Conservation (phyloP, 2,888 invertebrate genomes). For the Zele albiditarsus region DNA sequence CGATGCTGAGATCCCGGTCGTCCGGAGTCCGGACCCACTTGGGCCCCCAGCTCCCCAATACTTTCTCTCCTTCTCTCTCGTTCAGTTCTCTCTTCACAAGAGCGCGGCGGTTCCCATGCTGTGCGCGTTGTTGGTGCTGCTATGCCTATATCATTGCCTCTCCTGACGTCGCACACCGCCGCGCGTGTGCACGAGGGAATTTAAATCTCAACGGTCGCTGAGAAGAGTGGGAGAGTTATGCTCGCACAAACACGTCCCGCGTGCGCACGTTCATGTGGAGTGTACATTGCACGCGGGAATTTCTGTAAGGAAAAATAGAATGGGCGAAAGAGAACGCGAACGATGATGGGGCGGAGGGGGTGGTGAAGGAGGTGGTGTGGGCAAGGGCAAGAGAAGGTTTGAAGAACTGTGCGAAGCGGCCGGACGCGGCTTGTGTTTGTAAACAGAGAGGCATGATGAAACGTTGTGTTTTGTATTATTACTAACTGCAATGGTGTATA, state of each 20-base stretch:
- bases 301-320: constrained; percentile 32
- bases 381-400: constrained; percentile 22
- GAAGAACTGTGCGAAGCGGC: constrained; percentile 26
- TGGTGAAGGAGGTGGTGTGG: constrained; percentile 25
- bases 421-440: constrained; percentile 60
- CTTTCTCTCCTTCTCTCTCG: background rate
- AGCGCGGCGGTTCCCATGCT: constrained; percentile 8
- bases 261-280: constrained; percentile 16
- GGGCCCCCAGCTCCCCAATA: background rate
- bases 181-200: constrained; percentile 62
- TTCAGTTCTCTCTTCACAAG: background rate
- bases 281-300: constrained; percentile 17
- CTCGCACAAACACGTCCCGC: constrained; percentile 11
- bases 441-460: constrained; percentile 61
- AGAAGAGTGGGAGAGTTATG: constrained; percentile 39
- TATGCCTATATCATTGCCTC: constrained; percentile 48
- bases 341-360: background rate
- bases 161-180: constrained; percentile 58
- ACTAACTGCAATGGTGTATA: background rate
- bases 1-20: background rate
- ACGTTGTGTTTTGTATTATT: constrained; percentile 18
- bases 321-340: constrained; percentile 38
- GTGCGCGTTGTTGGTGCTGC: constrained; percentile 6
- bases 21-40: background rate
- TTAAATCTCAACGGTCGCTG: constrained; percentile 72